Evolutionary conservation across 2,797 vertebrate genomes (phyloP), one percentile per base, ranked within the genome.

Genomic region (Malacoctenus gilli): DNA sequence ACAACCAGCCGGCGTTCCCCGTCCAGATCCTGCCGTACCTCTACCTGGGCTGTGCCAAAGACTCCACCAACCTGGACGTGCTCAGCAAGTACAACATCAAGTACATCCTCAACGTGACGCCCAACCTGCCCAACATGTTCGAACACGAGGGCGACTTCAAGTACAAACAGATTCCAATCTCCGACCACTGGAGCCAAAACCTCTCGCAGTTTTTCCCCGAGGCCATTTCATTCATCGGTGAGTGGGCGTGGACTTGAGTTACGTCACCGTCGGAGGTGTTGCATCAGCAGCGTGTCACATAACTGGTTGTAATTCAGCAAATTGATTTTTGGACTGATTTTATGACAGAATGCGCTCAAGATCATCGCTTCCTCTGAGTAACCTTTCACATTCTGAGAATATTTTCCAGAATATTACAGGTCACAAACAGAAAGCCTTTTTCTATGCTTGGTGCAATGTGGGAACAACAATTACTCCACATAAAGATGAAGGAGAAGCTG

Each of bases 101-200:
- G 77, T 99, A 99, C 87, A 99, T 99, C 90, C 94, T 99, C 87
- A 98, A 99, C 38, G 97, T 99, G 75, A 99, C 97, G 50, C 96
- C 96, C 76, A 99, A 99, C 91, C 91, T 99, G 81, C 97, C 97
- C 75, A 99, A 99, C 90, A 95, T 95, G 94, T 99, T 99, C n/a
- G 96, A 99, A 80, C 94, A 97, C 0, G 93, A 95, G 0, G 96
- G 96, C 34, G 94, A 96, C 76, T 98, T 99, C 93, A 98, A 95
- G 92, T 99, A 99, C 92, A 99, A 99, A 86, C 97, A 98, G 91
- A 99, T 99, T 81, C 97, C 97, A 90, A 98, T 98, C 90, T 98
- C 96, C 0, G 97, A 99, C 92, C 97, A 99, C 92, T 99, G 97
- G 96, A 99, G 97, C 90, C 97, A 99, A 89, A 99, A 99, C 84